Evolutionary conservation across 2,797 vertebrate species (phyloP).

Genomic region (Sciurus vulgaris): DNA sequence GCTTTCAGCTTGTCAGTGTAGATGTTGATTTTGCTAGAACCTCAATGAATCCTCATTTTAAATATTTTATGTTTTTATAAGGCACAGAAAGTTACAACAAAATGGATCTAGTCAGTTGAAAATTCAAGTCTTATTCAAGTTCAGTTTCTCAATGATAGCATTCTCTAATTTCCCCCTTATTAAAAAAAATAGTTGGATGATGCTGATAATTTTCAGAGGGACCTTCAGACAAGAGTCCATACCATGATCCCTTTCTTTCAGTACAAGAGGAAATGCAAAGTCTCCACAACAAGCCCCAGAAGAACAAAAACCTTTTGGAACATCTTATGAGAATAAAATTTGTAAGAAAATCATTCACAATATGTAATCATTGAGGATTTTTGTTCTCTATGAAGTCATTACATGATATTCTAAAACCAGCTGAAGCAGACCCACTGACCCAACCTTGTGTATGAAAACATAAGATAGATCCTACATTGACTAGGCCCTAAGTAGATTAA

Average conservation of each 20-base stretch:
- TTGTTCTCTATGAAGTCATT: background rate
- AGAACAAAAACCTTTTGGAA: background rate
- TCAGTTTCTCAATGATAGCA: background rate
- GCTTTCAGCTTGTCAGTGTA: background rate
- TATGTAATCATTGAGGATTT: background rate
- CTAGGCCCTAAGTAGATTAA: background rate
- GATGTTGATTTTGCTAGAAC: background rate
- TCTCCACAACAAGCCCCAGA: background rate
- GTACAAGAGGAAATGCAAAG: background rate
- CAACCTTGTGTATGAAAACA: background rate
- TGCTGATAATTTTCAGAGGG: background rate
- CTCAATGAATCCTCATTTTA: background rate
- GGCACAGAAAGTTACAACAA: constrained; percentile 7
- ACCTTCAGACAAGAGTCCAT: background rate
- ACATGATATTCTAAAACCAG: background rate
- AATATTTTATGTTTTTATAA: constrained; percentile 21
- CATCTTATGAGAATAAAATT: background rate
- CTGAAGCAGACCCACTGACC: background rate
- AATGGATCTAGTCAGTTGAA: background rate
- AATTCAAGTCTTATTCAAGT: constrained; percentile 49
- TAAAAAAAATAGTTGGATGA: background rate
- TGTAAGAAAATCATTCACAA: background rate
- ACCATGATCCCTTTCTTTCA: background rate
- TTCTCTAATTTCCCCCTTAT: background rate
- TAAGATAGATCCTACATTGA: background rate